Evolutionary conservation across 2,888 invertebrate genomes (phyloP), one percentile per base, ranked within the genome.

Genomic region (Thyatira batis): DNA sequence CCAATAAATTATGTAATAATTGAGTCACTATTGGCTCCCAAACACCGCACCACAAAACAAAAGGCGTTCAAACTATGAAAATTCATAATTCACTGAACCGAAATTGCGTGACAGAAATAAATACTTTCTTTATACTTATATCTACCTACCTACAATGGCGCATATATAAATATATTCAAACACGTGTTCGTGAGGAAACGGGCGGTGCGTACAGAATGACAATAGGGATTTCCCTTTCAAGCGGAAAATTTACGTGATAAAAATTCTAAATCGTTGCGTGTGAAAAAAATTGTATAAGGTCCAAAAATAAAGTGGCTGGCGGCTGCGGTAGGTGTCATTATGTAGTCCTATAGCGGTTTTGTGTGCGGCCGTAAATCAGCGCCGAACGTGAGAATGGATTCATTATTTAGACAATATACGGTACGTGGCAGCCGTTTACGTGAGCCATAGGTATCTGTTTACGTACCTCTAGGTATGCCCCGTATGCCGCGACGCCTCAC

Each of bases 211-310:
- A 67, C 72, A 66, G 91, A 90, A 92, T 91, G 82, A 89, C 91
- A 91, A 91, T 91, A 79, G 78, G 79, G 84, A 87, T 90, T 91
- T 91, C 91, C 90, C 90, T 92, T 89, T 89, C 89, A 78, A 86
- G 85, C 86, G 85, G 87, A 87, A 92, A 90, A 91, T 90, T 90
- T 89, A 91, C 91, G 92, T 92, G 92, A 89, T 89, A 87, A 84
- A 90, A 87, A 92, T 89, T 85, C 85, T 80, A 87, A 89, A 85
- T 71, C 74, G 81, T 85, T 71, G 88, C 90, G 87, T 92, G 91
- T 90, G 89, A 91, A 91, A 90, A 87, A 89, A 87, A 84, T 77
- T 82, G 80, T 85, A 80, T 79, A 76, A 82, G 84, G 83, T 85
- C 85, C 84, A 85, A 88, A 88, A 85, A 87, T 85, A 85, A 82